A percentile compares a stretch with the other conserved stretches of the same genome.
phyloP scores from a whole-genome alignment of 2,113 vertebrate genomes.

The Esox niger region DNA sequence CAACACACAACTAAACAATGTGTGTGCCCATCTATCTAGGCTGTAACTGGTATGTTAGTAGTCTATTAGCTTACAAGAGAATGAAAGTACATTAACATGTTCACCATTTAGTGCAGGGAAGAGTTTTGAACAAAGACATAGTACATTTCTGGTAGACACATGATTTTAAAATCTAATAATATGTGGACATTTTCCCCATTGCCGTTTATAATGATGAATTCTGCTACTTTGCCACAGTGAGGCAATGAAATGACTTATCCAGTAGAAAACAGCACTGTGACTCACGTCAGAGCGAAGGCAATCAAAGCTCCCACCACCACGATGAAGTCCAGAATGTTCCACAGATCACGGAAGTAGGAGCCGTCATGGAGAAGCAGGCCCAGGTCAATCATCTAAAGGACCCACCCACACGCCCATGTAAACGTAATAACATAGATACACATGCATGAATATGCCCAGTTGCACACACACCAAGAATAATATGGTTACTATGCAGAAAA shows the following conservation, averaged over 20 bases:
- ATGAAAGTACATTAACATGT: too few relatives aligned
- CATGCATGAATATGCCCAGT: not conserved
- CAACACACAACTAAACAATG: too few relatives aligned
- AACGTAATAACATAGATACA: not conserved
- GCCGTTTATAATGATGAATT: slow-evolving; percentile 3
- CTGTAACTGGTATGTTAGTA: too few relatives aligned
- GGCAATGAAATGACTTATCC: slow-evolving; percentile 56
- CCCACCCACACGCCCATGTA: not conserved
- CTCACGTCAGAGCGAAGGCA: slow-evolving; percentile 97
- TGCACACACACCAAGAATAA: not conserved
- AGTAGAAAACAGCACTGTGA: slow-evolving; percentile 54
- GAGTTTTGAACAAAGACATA: too few relatives aligned
- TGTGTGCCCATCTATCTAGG: too few relatives aligned
- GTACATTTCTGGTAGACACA: too few relatives aligned
- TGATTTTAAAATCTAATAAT: too few relatives aligned
- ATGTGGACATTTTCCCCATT: too few relatives aligned
- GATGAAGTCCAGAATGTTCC: slow-evolving; percentile 98
- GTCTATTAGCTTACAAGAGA: too few relatives aligned
- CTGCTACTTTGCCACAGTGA: too few relatives aligned
- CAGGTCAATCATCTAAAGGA: slow-evolving; percentile 94
- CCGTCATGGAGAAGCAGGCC: slow-evolving; percentile 95
- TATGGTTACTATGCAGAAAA: not conserved
- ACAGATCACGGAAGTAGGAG: slow-evolving; percentile 96
- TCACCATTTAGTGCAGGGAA: too few relatives aligned
- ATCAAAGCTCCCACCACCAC: slow-evolving; percentile 95